These are phyloP conservation scores for Bembecia ichneumoniformis DNA, from an alignment of 2,888 invertebrate genomes.

Conservation along the genomic window DNA sequence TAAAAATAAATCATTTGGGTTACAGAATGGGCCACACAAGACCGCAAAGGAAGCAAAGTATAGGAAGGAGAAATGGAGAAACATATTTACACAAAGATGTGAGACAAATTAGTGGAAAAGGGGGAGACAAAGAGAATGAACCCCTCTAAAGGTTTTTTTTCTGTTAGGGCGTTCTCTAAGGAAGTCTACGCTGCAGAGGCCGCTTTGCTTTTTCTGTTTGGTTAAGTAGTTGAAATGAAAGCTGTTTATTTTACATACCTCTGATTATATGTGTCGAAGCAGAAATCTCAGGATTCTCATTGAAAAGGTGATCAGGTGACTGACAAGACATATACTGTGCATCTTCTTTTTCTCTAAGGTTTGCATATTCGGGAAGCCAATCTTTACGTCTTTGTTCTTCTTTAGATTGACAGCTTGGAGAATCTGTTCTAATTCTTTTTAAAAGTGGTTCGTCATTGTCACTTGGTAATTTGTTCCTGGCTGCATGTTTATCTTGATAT, in stretches of 20 bases:
- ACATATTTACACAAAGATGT: constrained; percentile 1
- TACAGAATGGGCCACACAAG: too few species aligned
- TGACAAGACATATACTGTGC: constrained; percentile 33
- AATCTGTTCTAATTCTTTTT: constrained; percentile 33
- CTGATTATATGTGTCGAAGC: constrained; percentile 19
- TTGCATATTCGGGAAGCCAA: background rate
- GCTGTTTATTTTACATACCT: constrained; percentile 26
- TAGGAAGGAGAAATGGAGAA: background rate
- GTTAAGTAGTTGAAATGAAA: too few species aligned
- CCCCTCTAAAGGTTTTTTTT: too few species aligned
- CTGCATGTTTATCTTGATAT: constrained; percentile 19
- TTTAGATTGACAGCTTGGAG: constrained; percentile 11
- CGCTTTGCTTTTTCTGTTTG: too few species aligned
- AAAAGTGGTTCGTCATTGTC: constrained; percentile 31
- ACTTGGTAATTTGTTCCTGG: constrained; percentile 29
- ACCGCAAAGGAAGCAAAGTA: too few species aligned
- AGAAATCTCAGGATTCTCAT: constrained; percentile 11
- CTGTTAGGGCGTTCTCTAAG: too few species aligned
- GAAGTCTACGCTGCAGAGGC: too few species aligned
- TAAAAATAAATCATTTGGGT: too few species aligned
- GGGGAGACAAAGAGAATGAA: too few species aligned
- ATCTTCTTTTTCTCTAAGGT: background rate
- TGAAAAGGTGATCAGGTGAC: constrained; percentile 43
- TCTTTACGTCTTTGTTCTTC: constrained; percentile 15
- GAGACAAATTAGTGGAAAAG: background rate